phyloP scores from a whole-genome alignment of 2,888 invertebrate species.

The Timema podura region DNA sequence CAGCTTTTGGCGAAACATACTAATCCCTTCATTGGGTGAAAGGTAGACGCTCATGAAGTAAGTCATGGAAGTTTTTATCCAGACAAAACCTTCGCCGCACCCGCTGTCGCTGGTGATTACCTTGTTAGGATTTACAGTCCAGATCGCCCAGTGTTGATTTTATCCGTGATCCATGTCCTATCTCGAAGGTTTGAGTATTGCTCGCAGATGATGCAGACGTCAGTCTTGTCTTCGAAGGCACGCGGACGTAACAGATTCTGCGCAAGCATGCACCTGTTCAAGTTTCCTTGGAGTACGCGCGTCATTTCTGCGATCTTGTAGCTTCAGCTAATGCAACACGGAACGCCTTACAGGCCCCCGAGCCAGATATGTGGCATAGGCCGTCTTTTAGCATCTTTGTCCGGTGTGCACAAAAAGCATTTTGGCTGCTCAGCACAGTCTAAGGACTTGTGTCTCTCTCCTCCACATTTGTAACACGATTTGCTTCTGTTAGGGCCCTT shows the following conservation, averaged over 20 bases:
- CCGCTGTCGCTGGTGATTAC: neutral
- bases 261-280: neutral
- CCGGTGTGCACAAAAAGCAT: neutral
- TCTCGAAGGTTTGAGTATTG: neutral
- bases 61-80: neutral
- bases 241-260: neutral
- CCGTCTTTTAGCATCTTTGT: neutral
- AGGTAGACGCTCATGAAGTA: slow-evolving; percentile 2
- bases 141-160: neutral
- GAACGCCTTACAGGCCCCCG: neutral
- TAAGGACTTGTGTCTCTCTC: neutral
- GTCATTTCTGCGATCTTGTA: neutral
- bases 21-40: neutral
- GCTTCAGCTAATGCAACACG: neutral
- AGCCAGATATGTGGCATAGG: neutral
- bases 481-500: neutral
- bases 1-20: neutral
- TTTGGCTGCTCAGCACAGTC: slow-evolving; percentile 9
- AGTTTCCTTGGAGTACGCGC: neutral
- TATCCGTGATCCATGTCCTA: neutral
- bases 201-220: neutral
- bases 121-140: neutral
- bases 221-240: neutral
- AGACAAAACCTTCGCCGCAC: neutral
- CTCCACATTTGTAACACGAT: neutral